Percentiles rank a stretch among this genome's conserved stretches.
Evolutionary conservation across 2,888 invertebrate genomes (phyloP).

Genomic region (Lagria hirta): DNA sequence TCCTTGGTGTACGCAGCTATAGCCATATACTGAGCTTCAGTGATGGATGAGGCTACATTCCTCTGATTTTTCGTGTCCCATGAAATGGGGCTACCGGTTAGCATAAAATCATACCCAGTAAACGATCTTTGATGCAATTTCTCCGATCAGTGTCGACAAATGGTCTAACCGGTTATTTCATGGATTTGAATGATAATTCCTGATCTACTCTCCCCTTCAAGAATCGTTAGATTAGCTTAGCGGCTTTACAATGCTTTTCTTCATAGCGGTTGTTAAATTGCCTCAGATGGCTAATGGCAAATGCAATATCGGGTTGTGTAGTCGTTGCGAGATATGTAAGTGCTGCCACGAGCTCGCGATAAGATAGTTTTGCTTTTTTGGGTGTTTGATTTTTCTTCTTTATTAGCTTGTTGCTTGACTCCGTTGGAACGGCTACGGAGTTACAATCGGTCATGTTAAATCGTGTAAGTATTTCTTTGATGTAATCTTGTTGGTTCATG

Average conservation of each 20-base stretch:
- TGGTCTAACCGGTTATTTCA: background rate
- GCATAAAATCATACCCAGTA: background rate
- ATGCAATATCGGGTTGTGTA: background rate
- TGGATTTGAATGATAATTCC: background rate
- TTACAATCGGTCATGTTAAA: constrained; percentile 17
- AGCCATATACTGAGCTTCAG: background rate
- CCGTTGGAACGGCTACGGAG: constrained; percentile 6
- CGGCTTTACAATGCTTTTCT: background rate
- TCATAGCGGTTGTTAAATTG: background rate
- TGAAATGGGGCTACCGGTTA: background rate
- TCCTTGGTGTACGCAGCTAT: background rate
- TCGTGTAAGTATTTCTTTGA: constrained; percentile 5
- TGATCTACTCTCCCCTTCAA: background rate
- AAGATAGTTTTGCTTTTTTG: background rate
- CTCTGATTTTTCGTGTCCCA: background rate
- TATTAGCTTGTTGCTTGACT: constrained; percentile 3
- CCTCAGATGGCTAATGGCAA: background rate
- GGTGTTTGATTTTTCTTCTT: background rate
- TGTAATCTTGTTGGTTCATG: constrained; percentile 10
- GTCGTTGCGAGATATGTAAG: background rate
- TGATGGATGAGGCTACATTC: background rate
- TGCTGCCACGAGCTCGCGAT: background rate
- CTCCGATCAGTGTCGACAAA: constrained; percentile 5
- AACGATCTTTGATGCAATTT: background rate
- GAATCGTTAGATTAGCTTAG: background rate